Evolutionary conservation across 2,888 invertebrate genomes (phyloP), one percentile per base, ranked within the genome.

Genomic region (Fabriciana adippe): DNA sequence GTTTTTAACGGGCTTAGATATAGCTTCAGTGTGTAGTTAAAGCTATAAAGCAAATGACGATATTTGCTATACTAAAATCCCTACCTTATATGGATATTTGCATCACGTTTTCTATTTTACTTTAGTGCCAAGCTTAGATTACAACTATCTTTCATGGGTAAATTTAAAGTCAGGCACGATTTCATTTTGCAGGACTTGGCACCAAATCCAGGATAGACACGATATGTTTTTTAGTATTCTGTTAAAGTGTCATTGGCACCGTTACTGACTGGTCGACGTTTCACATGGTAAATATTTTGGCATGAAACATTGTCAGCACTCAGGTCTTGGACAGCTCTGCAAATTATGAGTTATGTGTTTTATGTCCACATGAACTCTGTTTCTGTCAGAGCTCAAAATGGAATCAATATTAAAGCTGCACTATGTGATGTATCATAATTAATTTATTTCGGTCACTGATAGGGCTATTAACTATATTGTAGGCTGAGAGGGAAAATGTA

Each of bases 171-270:
- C 26, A 50, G 48, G 59, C 59, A 50, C n/a, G 50, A 11, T 26
- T 50, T 60, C 31, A 18, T 61, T 51, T 61, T 45, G 15, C 59
- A 47, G 47, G 18, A 47, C 59, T 59, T 59, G 59, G 61, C 61
- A 61, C 61, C 31, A 14, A 18, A 35, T 50, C 35, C 35, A 16
- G 35, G 18, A 51, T 16, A 35, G 61, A 41, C 51, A 60, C 51
- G 50, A 35, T 61, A 6, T 60, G 60, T 51, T 51, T 61, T 61
- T 61, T 61, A 61, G 51, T 50, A 61, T 51, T 61, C 51, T 61
- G 61, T 61, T 61, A 61, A 61, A 61, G 50, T 61, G 61, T 61
- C 50, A 61, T 61, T 61, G 61, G 61, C 61, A 35, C 31, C 16
- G 60, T 61, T 50, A 61, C 51, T 51, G 50, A 35, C 8, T 18